Percentiles rank a stretch among this genome's conserved stretches.
Evolutionary conservation across 1,140 invertebrate genomes (phyloP).

Genomic region (Micrasema minimum): DNA sequence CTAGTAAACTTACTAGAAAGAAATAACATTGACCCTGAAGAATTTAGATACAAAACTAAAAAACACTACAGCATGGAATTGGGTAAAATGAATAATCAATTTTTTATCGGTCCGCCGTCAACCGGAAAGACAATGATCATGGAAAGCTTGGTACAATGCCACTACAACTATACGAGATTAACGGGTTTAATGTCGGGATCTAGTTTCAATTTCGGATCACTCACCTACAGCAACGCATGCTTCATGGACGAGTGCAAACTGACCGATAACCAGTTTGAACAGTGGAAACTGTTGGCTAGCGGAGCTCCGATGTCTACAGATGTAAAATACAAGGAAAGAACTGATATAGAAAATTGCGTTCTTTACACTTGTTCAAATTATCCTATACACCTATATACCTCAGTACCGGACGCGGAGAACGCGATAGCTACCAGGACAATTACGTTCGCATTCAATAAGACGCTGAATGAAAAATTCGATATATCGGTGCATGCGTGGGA

Average conservation of each 20-base stretch:
- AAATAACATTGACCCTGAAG: not conserved
- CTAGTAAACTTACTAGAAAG: not conserved
- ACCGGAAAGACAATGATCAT: slow-evolving; percentile 20
- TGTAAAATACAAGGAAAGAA: slow-evolving; percentile 54
- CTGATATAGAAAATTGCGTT: slow-evolving; percentile 37
- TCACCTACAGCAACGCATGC: slow-evolving; percentile 55
- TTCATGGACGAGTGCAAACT: slow-evolving; percentile 57
- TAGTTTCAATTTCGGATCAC: slow-evolving; percentile 50
- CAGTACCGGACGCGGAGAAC: not conserved
- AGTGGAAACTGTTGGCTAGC: slow-evolving; percentile 55
- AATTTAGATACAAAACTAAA: not conserved
- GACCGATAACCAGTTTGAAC: slow-evolving; percentile 58
- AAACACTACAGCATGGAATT: not conserved
- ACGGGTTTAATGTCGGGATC: slow-evolving; percentile 31
- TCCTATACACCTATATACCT: not conserved
- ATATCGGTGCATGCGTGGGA: no score
- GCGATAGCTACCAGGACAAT: slow-evolving; percentile 2
- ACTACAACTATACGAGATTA: not conserved
- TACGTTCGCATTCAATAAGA: no score
- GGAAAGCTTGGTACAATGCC: not conserved
- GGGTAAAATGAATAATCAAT: slow-evolving; percentile 15
- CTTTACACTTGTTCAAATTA: slow-evolving; percentile 12
- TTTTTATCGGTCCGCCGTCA: not conserved
- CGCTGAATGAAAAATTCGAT: no score
- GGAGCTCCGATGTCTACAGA: slow-evolving; percentile 52